These are phyloP conservation scores for Schrankia costaestrigalis DNA, from an alignment of 2,888 invertebrate genomes.

Conservation along the genomic window DNA sequence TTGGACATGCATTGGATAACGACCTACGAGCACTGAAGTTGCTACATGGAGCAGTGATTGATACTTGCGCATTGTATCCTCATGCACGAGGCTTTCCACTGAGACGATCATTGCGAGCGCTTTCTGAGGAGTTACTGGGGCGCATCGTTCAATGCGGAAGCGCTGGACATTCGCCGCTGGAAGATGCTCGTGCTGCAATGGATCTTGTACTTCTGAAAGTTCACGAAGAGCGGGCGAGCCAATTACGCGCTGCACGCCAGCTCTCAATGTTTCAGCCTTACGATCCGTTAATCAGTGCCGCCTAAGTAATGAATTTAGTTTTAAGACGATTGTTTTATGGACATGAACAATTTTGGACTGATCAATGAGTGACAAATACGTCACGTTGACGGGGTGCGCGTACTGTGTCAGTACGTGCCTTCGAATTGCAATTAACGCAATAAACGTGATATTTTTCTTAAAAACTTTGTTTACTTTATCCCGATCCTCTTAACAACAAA, in stretches of 20 bases:
- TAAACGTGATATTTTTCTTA: conserved; percentile 76
- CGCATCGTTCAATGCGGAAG: conserved; percentile 88
- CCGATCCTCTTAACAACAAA: conserved; percentile 17
- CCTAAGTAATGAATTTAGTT: conserved; percentile 56
- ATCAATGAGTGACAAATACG: conserved; percentile 54
- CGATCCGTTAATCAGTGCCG: conserved; percentile 70
- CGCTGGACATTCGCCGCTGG: conserved; percentile 93
- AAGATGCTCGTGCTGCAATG: conserved; percentile 95
- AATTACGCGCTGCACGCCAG: conserved; percentile 44
- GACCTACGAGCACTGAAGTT: conserved; percentile 93
- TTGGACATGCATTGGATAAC: conserved; percentile 97
- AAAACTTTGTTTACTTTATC: conserved; percentile 39
- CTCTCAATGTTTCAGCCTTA: conserved; percentile 64
- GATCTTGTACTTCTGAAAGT: conserved; percentile 92
- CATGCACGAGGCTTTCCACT: conserved; percentile 91
- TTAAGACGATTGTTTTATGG: conserved; percentile 55
- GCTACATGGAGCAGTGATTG: conserved; percentile 91
- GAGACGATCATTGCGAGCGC: conserved; percentile 89
- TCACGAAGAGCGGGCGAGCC: conserved; percentile 53
- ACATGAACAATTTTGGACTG: conserved; percentile 56
- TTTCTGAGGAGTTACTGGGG: conserved; percentile 86
- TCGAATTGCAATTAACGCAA: conserved; percentile 75
- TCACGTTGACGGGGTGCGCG: conserved; percentile 79
- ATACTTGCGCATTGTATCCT: conserved; percentile 94
- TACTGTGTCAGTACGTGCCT: conserved; percentile 72